These are phyloP conservation scores for Coranthus polyacanthus DNA, from an alignment of 2,797 vertebrate species.

Conservation along the genomic window DNA sequence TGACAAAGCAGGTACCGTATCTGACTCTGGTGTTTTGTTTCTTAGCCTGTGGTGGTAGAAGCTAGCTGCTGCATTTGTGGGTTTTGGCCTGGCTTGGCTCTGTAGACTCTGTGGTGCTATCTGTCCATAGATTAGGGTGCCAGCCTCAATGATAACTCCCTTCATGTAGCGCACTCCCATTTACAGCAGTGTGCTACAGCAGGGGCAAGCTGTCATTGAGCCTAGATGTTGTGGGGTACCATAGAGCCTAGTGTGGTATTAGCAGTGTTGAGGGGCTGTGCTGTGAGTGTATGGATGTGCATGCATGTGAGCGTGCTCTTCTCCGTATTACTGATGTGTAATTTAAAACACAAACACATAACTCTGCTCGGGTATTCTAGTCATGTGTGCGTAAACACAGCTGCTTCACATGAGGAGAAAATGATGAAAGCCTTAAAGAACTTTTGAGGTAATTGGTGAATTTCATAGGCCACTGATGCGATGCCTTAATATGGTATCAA, in stretches of 20 bases:
- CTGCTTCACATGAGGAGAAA: slow-evolving; percentile 71
- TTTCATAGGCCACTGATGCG: slow-evolving; percentile 84
- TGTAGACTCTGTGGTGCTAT: slow-evolving; percentile 87
- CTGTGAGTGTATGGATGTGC: slow-evolving; percentile 75
- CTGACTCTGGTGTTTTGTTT: slow-evolving; percentile 82
- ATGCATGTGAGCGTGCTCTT: slow-evolving; percentile 66
- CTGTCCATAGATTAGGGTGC: slow-evolving; percentile 77
- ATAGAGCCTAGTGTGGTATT: slow-evolving; percentile 74
- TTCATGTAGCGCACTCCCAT: slow-evolving; percentile 62
- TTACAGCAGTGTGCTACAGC: slow-evolving; percentile 61
- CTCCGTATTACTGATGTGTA: slow-evolving; percentile 43
- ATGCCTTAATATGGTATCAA: slow-evolving; percentile 70
- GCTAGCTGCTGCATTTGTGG: slow-evolving; percentile 82
- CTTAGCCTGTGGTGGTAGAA: slow-evolving; percentile 84
- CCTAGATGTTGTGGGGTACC: slow-evolving; percentile 73
- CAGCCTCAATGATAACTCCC: slow-evolving; percentile 78
- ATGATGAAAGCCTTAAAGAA: slow-evolving; percentile 73
- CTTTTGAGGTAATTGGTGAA: slow-evolving; percentile 82
- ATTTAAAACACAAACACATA: slow-evolving; percentile 52
- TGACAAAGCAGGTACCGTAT: slow-evolving; percentile 90
- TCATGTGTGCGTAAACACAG: slow-evolving; percentile 62
- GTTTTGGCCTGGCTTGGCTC: slow-evolving; percentile 86
- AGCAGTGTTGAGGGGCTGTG: slow-evolving; percentile 75
- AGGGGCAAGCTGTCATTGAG: slow-evolving; percentile 78
- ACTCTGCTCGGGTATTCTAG: slow-evolving; percentile 63